Percentiles rank a stretch among this genome's conserved stretches.
These are phyloP conservation scores for Aphodius granarius DNA, from an alignment of 2,888 invertebrate species.

Conservation along the genomic window DNA sequence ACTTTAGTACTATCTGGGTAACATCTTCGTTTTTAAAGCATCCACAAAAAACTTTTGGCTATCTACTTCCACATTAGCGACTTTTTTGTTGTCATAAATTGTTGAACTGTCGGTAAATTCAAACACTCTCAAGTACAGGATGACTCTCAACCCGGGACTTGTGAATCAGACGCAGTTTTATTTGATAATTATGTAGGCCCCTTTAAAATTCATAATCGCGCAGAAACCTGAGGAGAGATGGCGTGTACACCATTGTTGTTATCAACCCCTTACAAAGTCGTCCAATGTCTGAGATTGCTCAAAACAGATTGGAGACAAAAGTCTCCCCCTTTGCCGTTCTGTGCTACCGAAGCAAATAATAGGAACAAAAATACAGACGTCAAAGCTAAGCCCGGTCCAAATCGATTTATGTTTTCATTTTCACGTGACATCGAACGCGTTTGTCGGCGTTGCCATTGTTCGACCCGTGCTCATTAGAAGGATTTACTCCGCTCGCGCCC, in stretches of 20 bases:
- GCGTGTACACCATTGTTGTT: neutral
- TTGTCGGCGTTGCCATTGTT: neutral
- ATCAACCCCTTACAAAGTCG: neutral
- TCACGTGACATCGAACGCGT: neutral
- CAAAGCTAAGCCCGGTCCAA: neutral
- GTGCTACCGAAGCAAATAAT: neutral
- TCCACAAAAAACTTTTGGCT: neutral
- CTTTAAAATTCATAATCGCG: neutral
- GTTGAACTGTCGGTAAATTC: too few species aligned
- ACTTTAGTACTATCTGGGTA: neutral
- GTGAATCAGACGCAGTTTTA: too few species aligned
- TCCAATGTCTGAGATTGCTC: neutral
- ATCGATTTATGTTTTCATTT: neutral
- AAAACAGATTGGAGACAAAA: neutral
- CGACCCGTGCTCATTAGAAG: neutral
- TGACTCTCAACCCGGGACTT: too few species aligned
- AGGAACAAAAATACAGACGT: neutral
- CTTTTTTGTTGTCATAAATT: too few species aligned
- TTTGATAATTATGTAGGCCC: too few species aligned
- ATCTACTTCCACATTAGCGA: too few species aligned
- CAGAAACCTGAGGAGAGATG: too few species aligned
- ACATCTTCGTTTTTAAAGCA: too few species aligned
- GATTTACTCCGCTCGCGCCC: neutral
- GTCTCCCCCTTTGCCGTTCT: neutral
- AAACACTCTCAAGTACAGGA: too few species aligned